phyloP scores from a whole-genome alignment of 2,797 vertebrate species.

The Tympanoctomys barrerae region DNA sequence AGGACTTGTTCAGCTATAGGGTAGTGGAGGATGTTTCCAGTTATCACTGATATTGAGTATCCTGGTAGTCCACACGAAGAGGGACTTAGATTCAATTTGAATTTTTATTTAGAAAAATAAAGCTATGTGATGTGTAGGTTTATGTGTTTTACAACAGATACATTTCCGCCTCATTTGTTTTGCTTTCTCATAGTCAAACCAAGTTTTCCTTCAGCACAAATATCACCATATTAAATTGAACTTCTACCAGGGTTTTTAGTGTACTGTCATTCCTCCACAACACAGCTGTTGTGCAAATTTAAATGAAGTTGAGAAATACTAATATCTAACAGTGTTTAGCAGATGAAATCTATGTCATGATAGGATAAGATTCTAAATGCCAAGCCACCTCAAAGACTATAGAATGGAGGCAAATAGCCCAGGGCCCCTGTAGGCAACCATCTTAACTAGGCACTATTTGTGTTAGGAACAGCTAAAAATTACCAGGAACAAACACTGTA shows the following conservation, averaged over 20 bases:
- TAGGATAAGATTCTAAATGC: neutral
- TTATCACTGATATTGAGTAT: neutral
- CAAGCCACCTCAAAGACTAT: neutral
- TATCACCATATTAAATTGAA: neutral
- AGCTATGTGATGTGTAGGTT: neutral
- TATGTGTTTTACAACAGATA: neutral
- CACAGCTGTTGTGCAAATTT: neutral
- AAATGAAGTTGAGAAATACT: neutral
- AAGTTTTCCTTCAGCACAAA: neutral
- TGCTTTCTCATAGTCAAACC: neutral
- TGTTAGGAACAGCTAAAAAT: neutral
- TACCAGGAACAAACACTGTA: neutral
- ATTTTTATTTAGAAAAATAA: conserved; percentile 37
- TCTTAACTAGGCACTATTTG: neutral
- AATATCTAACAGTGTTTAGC: neutral
- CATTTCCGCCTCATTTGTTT: neutral
- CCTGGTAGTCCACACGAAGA: neutral
- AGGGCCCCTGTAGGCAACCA: neutral
- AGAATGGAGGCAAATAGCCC: neutral
- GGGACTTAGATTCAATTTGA: conserved; percentile 1
- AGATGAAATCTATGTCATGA: neutral
- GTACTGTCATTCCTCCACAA: neutral
- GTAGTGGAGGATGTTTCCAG: neutral
- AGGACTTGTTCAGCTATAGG: neutral
- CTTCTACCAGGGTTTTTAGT: neutral